Base-by-base conservation (phyloP, 2,113 vertebrate species). In the Vicugna pacos region DNA sequence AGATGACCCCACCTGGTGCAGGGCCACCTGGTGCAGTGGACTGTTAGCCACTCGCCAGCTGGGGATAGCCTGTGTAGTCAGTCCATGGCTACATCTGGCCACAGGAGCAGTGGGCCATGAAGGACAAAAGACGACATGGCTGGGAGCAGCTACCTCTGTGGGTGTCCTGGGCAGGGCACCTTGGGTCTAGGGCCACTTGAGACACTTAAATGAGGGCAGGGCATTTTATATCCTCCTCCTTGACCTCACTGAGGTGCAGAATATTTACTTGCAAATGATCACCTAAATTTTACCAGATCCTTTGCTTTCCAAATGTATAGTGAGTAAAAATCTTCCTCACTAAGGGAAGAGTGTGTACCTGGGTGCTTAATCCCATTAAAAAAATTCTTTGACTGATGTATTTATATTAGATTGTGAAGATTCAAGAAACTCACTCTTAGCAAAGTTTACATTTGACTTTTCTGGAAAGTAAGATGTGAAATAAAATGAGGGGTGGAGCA, bases 1-100 rank as follows among this genome's bases (percentile, higher is more conserved):
- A 98, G 17, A 98, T 98, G 32, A 98, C 93, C 92, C 98, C 97
- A 30, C 95, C 91, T 16, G n/a, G 98, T 98, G 98, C 98, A 99
- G 58, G 98, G 62, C 96, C 60, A 96, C 98, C 98, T 99, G 94
- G 20, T 38, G 14, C 48, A 38, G n/a, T 42, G 38, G 38, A 42
- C 38, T 42, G 38, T 42, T 42, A 42, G 38, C 38, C 38, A 42
- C 38, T 42, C 38, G 38, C 38, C 38, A 42, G 38, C 38, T 42
- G 38, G 10, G 8, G 14, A 11, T 19, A 54, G 22, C 64, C 48
- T 38, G 48, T 0, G 22, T 28, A 26, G 26, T 17, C 50, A 26
- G 26, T 17, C 50, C 48, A 83, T 7, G 30, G 20, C 28, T 62
- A 32, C 22, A 38, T 35, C 32, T 17, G 32, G 32, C 46, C 32